Conservation (phyloP, 2,113 vertebrate genomes). For the Leptobrachium leishanense region DNA sequence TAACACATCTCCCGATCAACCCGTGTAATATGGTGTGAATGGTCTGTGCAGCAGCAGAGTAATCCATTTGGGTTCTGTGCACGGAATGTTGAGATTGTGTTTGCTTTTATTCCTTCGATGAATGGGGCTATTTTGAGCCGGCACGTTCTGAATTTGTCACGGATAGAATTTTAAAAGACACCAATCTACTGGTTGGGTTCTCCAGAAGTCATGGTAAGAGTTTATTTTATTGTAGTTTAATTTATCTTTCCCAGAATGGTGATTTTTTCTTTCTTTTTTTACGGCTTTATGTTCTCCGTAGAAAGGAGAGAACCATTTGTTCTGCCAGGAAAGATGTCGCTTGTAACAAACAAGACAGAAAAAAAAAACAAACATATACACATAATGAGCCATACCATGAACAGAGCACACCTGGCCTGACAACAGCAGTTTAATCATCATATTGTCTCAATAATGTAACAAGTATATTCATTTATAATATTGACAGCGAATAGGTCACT, state of each 20-base stretch:
- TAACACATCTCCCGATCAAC: too few species aligned
- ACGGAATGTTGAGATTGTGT: neutral
- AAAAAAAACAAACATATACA: neutral
- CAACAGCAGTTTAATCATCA: too few species aligned
- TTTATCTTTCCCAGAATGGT: neutral
- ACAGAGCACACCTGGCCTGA: too few species aligned
- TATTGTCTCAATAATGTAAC: too few species aligned
- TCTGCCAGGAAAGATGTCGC: neutral
- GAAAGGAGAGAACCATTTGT: neutral
- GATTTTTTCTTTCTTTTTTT: neutral
- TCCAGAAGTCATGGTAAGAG: neutral
- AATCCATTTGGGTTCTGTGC: neutral
- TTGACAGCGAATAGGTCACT: too few species aligned
- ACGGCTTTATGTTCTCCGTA: constrained; percentile 3
- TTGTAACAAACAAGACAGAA: neutral
- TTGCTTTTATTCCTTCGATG: neutral
- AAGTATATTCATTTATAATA: too few species aligned
- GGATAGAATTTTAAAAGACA: constrained; percentile 1
- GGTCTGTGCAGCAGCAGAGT: neutral
- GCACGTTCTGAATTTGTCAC: neutral
- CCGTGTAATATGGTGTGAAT: neutral
- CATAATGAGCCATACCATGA: neutral
- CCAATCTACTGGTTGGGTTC: neutral
- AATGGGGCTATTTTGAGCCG: constrained; percentile 6
- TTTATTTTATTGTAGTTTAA: neutral